Evolutionary conservation across 2,113 vertebrate genomes (phyloP).

Genomic region (Ursus arctos): DNA sequence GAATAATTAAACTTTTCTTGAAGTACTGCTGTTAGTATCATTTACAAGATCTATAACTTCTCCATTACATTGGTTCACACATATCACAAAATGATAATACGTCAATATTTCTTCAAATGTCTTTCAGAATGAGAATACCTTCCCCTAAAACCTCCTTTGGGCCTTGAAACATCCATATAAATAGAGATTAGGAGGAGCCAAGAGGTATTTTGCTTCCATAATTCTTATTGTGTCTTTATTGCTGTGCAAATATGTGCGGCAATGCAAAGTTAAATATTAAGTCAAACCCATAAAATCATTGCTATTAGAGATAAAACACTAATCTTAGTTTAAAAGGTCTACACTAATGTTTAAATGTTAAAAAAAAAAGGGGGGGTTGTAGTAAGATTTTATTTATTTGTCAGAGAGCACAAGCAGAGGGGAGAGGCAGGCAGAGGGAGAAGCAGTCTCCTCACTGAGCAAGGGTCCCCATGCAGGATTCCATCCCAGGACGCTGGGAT

Average conservation of each 20-base stretch:
- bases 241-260: background rate
- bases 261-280: background rate
- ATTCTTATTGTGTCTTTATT: background rate
- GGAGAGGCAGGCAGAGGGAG: too few relatives aligned
- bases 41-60: background rate
- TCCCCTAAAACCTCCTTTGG: background rate
- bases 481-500: too few relatives aligned
- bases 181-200: background rate
- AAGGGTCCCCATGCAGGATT: too few relatives aligned
- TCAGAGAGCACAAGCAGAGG: too few relatives aligned
- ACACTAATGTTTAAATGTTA: background rate
- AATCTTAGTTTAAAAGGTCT: background rate
- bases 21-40: background rate
- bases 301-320: background rate
- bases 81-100: too few relatives aligned
- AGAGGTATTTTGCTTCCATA: background rate
- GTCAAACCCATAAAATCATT: background rate
- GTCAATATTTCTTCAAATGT: too few relatives aligned
- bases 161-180: background rate
- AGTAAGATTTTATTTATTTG: too few relatives aligned
- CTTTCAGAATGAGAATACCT: background rate
- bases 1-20: constrained; percentile 7
- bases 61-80: background rate
- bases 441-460: too few relatives aligned
- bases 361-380: too few relatives aligned